Conservation (phyloP, 2,888 invertebrate genomes). For the Cactoblastis cactorum region DNA sequence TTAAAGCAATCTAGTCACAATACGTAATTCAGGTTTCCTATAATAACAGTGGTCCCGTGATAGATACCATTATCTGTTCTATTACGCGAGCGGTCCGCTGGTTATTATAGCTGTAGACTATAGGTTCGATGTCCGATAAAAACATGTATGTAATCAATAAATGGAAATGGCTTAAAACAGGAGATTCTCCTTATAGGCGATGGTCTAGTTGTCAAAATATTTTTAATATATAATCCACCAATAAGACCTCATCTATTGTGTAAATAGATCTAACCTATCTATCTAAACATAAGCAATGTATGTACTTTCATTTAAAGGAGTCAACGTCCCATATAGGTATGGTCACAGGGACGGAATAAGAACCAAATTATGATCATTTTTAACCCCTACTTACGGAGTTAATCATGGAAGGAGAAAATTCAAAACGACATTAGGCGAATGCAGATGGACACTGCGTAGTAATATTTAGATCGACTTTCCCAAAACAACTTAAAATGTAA, state of each 20-base stretch:
- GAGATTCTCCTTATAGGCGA: too few relatives aligned
- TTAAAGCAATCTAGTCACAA: constrained; percentile 39
- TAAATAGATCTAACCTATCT: constrained; percentile 48
- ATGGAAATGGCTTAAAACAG: too few relatives aligned
- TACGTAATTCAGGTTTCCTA: constrained; percentile 38
- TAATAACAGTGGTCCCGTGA: constrained; percentile 34
- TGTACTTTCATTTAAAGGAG: constrained; percentile 75
- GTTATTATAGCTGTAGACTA: neutral
- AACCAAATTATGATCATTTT: too few relatives aligned
- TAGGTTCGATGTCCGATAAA: constrained; percentile 6
- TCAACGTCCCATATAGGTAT: constrained; percentile 66
- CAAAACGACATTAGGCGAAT: too few relatives aligned
- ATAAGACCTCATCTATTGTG: too few relatives aligned
- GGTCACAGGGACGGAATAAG: constrained; percentile 34
- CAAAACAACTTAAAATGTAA: too few relatives aligned
- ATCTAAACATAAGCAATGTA: constrained; percentile 58
- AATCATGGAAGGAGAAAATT: too few relatives aligned
- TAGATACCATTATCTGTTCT: constrained; percentile 34
- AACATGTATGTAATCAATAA: neutral
- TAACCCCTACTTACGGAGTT: too few relatives aligned
- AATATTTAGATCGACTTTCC: too few relatives aligned
- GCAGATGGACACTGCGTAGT: too few relatives aligned
- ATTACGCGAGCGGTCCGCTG: constrained; percentile 7
- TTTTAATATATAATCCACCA: too few relatives aligned
- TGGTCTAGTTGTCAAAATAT: too few relatives aligned